A percentile compares a stretch with the other conserved stretches of the same genome.
Evolutionary conservation across 2,888 invertebrate species (phyloP).

Genomic region (Thecocarcelia acutangulata): DNA sequence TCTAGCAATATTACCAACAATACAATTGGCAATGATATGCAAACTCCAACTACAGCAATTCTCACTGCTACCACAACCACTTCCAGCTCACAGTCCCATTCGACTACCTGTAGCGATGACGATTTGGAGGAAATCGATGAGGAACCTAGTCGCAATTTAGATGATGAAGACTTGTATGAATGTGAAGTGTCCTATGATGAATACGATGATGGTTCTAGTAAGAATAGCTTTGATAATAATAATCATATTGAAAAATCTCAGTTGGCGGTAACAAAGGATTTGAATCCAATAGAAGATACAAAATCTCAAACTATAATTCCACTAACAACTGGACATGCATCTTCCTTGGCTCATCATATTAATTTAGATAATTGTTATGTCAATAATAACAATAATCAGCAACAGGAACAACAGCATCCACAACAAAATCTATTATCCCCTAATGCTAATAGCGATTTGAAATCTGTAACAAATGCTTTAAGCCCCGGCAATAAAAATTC

Average conservation of each 20-base stretch:
- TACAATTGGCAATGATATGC: slow-evolving; percentile 59
- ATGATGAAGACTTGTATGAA: slow-evolving; percentile 70
- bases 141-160: slow-evolving; percentile 57
- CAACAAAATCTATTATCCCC: slow-evolving; percentile 73
- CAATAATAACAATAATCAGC: slow-evolving; percentile 70
- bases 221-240: slow-evolving; percentile 48
- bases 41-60: slow-evolving; percentile 43
- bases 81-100: slow-evolving; percentile 54
- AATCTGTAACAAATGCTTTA: slow-evolving; percentile 70
- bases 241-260: slow-evolving; percentile 49
- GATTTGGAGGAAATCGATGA: slow-evolving; percentile 68
- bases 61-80: slow-evolving; percentile 53
- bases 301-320: slow-evolving; percentile 35
- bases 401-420: slow-evolving; percentile 72
- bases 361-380: slow-evolving; percentile 79
- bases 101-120: slow-evolving; percentile 73
- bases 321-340: slow-evolving; percentile 57
- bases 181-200: slow-evolving; percentile 74
- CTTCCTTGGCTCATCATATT: slow-evolving; percentile 73
- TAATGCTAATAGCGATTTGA: slow-evolving; percentile 73
- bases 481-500: slow-evolving; percentile 33
- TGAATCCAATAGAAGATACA: slow-evolving; percentile 53
- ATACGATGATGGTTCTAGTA: slow-evolving; percentile 51
- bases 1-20: slow-evolving; percentile 62
- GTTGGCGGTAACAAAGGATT: slow-evolving; percentile 31